Conservation (phyloP, 2,113 vertebrate species). For the Trogon surrucura region DNA sequence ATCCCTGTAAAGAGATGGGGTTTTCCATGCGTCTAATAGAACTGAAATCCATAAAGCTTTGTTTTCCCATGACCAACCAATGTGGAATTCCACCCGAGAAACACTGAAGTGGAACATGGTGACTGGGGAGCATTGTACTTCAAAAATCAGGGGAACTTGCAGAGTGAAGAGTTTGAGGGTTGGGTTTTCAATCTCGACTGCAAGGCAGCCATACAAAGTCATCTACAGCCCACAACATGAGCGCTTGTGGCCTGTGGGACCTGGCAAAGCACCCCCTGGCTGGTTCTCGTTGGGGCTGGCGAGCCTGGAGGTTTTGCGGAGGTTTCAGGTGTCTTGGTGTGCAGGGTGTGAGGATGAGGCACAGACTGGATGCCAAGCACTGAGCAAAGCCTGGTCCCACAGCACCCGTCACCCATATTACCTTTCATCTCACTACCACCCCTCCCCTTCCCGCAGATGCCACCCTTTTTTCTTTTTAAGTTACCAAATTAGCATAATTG, state of each 20-base stretch:
- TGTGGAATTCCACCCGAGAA: not conserved
- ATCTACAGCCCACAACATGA: accelerated
- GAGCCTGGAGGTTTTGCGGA: not conserved
- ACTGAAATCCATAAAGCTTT: not conserved
- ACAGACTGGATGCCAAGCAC: not conserved
- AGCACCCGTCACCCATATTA: not conserved
- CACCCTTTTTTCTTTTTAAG: not conserved
- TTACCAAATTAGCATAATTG: not conserved
- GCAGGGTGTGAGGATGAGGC: not conserved
- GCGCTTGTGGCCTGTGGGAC: not conserved
- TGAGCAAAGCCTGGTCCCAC: not conserved
- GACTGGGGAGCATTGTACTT: accelerated
- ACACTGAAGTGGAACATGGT: not conserved
- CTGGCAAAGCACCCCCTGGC: not conserved
- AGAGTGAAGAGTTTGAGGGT: not conserved
- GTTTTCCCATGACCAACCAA: not conserved
- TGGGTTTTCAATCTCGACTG: not conserved
- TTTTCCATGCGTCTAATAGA: not conserved
- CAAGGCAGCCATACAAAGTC: not conserved
- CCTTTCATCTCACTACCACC: slow-evolving; percentile 4
- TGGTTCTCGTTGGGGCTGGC: not conserved
- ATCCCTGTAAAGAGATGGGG: not conserved
- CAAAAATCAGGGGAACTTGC: not conserved
- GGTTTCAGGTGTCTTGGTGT: not conserved
- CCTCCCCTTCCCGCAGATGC: not conserved